A percentile compares a stretch with the other conserved stretches of the same genome.
Evolutionary conservation across 2,888 invertebrate species (phyloP).

Genomic region (Zhuqinia jingwanae): DNA sequence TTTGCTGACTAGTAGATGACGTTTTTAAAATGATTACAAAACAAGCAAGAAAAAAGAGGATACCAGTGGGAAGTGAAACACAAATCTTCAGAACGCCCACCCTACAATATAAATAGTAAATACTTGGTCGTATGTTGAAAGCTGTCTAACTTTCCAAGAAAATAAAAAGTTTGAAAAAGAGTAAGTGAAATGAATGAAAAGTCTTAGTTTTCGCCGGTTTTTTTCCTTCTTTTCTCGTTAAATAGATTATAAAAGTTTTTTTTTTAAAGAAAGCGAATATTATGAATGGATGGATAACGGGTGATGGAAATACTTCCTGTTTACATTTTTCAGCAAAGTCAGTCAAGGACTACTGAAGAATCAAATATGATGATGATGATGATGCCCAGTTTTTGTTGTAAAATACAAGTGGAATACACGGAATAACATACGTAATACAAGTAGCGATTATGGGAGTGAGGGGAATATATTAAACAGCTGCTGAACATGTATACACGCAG

Average conservation of each 20-base stretch:
- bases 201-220: not conserved
- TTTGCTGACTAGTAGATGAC: too few species aligned
- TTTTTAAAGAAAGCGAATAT: too few species aligned
- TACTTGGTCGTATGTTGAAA: too few species aligned
- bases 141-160: constrained; percentile 21
- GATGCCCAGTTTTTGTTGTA: not conserved
- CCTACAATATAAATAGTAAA: too few species aligned
- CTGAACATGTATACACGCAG: not conserved
- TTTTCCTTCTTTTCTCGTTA: not conserved
- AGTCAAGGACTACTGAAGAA: not conserved
- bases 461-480: not conserved
- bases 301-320: constrained; percentile 50
- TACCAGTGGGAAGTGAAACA: not conserved
- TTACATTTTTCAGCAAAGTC: constrained; percentile 29
- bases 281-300: not conserved
- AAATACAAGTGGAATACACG: not conserved
- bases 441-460: too few species aligned
- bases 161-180: constrained; percentile 14
- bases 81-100: constrained; percentile 21
- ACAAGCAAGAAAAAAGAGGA: not conserved
- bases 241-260: constrained; percentile 3
- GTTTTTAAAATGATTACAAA: too few species aligned
- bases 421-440: too few species aligned
- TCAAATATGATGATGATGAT: not conserved
- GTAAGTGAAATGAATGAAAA: constrained; percentile 11